Base-by-base conservation (phyloP, 2,797 vertebrate species). In the Poeciliopsis paucimaculata region DNA sequence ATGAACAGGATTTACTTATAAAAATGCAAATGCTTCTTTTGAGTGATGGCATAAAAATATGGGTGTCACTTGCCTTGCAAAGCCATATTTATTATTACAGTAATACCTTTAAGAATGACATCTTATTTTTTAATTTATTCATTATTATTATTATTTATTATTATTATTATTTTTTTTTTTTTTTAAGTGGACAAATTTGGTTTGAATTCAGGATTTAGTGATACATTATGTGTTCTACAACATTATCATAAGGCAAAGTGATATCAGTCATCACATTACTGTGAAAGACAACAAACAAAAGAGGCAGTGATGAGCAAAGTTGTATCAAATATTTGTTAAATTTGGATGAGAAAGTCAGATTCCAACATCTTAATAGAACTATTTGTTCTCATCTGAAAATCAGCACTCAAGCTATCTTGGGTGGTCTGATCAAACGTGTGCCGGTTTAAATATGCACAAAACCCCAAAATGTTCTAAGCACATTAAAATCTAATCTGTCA, bases 351-450 rank as follows among this genome's bases (percentile, higher is more conserved):
- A 71, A 71, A 45, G 68, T 46, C 26, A 71, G 26, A 45, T 28
- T 46, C 28, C 20, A 73, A 72, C 43, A 72, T 46, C 5, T 18
- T 79, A 28, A 36, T 34, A 15, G 23, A 77, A 72, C 0, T 45
- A 28, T 15, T 72, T 70, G 51, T 72, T 78, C 28, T 34, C 55
- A 66, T 76, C 60, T 36, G 41, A 84, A 80, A 80, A 82, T 85
- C 75, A 66, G 77, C 78, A 77, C 46, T 31, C 28, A 76, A 76
- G 47, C 28, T 53, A 2, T 77, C 77, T 71, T 91, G 92, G 91
- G 89, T 93, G 90, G 90, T 86, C 89, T 26, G 73, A 70, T 89
- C 78, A 77, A 76, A 84, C 76, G 75, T 53, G 46, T 31, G 39
- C 18, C 5, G 28, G 9, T 83, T 82, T 82, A 92, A 90, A 90